These are phyloP conservation scores for Porites lobata DNA, from an alignment of 92 coral and sea anemone genomes.

Conservation along the genomic window DNA sequence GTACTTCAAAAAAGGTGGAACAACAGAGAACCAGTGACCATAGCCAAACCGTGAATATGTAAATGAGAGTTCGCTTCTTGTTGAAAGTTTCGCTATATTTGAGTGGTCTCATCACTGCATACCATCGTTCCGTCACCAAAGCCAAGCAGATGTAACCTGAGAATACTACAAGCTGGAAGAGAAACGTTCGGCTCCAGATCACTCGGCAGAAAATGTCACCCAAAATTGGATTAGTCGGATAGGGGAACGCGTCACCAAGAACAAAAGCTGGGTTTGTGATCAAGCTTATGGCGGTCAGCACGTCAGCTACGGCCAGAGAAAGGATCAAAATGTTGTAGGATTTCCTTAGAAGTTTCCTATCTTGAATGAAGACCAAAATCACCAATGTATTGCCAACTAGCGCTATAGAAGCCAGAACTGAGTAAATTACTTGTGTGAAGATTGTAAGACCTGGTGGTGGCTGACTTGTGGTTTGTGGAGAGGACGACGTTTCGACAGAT, in stretches of 20 bases:
- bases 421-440: not conserved
- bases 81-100: conserved; percentile 66
- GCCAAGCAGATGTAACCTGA: conserved; percentile 79
- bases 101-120: conserved; percentile 80
- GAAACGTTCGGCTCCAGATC: too few relatives aligned
- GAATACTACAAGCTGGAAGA: conserved; percentile 58
- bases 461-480: not conserved
- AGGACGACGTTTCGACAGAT: not conserved
- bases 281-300: conserved; percentile 11
- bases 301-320: conserved; percentile 21
- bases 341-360: conserved; percentile 2
- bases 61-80: conserved; percentile 58
- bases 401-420: not conserved
- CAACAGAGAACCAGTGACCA: conserved; percentile 14
- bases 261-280: conserved; percentile 40
- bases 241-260: conserved; percentile 40
- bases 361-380: not conserved
- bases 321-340: conserved; percentile 31
- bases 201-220: too few relatives aligned
- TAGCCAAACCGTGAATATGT: conserved; percentile 75
- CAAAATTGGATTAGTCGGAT: conserved; percentile 18
- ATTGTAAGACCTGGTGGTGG: not conserved
- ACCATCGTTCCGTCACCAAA: conserved; percentile 93
- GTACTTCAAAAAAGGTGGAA: not conserved
- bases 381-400: conserved; percentile 7